Percentiles rank a stretch among this genome's conserved stretches.
These are phyloP conservation scores for Geococcyx californianus DNA, from an alignment of 2,113 vertebrate genomes.

Conservation along the genomic window DNA sequence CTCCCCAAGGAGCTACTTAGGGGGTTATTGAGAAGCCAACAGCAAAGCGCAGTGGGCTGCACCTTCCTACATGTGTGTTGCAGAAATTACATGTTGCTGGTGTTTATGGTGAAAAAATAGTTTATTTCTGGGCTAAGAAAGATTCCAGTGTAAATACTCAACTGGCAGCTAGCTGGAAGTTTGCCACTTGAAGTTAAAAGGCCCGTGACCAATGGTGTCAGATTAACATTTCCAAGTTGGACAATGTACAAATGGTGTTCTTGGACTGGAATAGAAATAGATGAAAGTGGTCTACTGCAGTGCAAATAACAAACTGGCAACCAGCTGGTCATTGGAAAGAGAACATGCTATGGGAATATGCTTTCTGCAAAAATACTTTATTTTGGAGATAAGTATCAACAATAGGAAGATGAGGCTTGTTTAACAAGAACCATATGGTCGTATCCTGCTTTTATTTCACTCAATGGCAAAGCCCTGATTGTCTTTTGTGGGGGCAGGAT, in stretches of 20 bases:
- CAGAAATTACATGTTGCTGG: conserved; percentile 12
- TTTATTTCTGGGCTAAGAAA: conserved; percentile 68
- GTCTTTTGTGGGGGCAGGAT: not conserved
- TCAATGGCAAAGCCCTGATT: not conserved
- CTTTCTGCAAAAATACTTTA: conserved; percentile 68
- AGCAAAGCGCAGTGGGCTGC: not conserved
- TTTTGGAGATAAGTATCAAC: conserved; percentile 70
- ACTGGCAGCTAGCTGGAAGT: conserved; percentile 70
- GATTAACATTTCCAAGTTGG: conserved; percentile 73
- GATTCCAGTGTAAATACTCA: conserved; percentile 69
- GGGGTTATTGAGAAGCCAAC: conserved; percentile 30
- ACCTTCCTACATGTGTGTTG: not conserved
- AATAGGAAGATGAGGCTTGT: conserved; percentile 61
- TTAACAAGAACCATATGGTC: conserved; percentile 68
- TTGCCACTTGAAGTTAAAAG: conserved; percentile 70
- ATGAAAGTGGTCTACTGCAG: conserved; percentile 68
- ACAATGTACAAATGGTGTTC: conserved; percentile 74
- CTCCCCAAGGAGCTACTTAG: conserved; percentile 34
- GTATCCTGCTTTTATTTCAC: conserved; percentile 38
- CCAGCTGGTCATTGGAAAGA: conserved; percentile 68
- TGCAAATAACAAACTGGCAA: conserved; percentile 70
- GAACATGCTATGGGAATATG: conserved; percentile 65
- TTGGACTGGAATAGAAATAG: conserved; percentile 69
- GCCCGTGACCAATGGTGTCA: conserved; percentile 68
- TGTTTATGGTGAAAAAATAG: conserved; percentile 29